phyloP scores from a whole-genome alignment of 2,113 vertebrate genomes.

The Alethe diademata region DNA sequence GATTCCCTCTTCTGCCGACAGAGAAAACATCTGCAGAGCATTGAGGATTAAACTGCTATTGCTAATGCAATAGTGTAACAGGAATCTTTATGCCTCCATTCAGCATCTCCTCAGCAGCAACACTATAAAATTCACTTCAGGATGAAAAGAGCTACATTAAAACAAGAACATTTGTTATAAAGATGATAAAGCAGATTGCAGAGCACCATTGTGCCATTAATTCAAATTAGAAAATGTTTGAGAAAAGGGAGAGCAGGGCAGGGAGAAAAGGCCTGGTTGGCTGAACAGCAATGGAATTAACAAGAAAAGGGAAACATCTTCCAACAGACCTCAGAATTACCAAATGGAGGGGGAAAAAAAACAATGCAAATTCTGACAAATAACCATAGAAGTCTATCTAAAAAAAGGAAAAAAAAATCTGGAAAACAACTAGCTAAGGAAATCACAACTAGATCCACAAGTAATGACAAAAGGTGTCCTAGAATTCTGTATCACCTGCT shows the following conservation, averaged over 20 bases:
- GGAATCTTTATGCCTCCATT: neutral
- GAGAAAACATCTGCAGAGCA: neutral
- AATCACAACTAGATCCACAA: neutral
- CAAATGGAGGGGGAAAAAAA: neutral
- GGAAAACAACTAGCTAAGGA: neutral
- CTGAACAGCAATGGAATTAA: neutral
- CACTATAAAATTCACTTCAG: neutral
- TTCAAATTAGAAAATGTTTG: neutral
- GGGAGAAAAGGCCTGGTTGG: neutral
- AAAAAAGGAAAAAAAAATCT: rapidly evolving
- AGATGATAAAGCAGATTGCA: neutral
- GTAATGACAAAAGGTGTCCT: neutral
- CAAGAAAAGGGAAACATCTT: neutral
- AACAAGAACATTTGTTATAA: neutral
- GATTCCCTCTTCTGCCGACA: neutral
- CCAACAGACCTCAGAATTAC: neutral
- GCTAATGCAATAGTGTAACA: neutral
- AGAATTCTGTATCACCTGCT: rapidly evolving
- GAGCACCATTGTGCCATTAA: rapidly evolving
- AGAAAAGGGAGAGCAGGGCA: rapidly evolving
- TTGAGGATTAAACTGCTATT: neutral
- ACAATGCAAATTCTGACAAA: neutral
- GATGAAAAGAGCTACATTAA: neutral
- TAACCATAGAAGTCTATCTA: neutral
- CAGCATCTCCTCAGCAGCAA: neutral